Conservation (phyloP, 2,888 invertebrate species). For the Agrochola lota region DNA sequence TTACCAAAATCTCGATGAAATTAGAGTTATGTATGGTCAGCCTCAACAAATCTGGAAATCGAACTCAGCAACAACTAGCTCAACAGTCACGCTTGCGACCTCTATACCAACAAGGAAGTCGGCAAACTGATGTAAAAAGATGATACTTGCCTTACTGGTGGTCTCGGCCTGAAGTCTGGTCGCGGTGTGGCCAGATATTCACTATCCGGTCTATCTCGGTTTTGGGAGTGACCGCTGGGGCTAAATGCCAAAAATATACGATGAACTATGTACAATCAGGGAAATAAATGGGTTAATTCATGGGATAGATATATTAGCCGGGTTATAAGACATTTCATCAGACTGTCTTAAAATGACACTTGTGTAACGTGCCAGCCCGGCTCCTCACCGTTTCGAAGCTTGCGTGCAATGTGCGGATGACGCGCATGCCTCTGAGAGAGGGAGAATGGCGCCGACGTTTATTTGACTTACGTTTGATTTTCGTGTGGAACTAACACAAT, state of each 20-base stretch:
- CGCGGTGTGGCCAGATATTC: constrained; percentile 34
- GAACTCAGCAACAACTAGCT: not conserved
- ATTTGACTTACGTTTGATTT: no score
- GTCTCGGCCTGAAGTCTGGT: constrained; percentile 39
- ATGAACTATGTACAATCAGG: not conserved
- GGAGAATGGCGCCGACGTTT: no score
- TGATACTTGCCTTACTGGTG: constrained; percentile 69
- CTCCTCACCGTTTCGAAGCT: no score
- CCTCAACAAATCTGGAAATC: not conserved
- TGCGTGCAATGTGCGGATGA: no score
- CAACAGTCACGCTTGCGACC: not conserved
- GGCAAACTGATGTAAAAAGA: not conserved
- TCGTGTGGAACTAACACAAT: no score
- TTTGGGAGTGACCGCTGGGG: constrained; percentile 45
- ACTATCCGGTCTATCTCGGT: constrained; percentile 42
- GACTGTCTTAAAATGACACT: no score
- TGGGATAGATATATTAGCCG: no score
- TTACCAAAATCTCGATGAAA: not conserved
- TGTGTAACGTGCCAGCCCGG: no score
- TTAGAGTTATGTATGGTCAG: not conserved
- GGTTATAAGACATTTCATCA: no score
- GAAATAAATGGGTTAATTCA: no score
- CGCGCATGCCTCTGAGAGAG: no score
- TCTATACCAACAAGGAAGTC: not conserved
- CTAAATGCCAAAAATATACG: constrained; percentile 36